Percentiles rank a stretch among this genome's conserved stretches.
phyloP scores from a whole-genome alignment of 2,797 vertebrate genomes.

The Melanotaenia nigrans region DNA sequence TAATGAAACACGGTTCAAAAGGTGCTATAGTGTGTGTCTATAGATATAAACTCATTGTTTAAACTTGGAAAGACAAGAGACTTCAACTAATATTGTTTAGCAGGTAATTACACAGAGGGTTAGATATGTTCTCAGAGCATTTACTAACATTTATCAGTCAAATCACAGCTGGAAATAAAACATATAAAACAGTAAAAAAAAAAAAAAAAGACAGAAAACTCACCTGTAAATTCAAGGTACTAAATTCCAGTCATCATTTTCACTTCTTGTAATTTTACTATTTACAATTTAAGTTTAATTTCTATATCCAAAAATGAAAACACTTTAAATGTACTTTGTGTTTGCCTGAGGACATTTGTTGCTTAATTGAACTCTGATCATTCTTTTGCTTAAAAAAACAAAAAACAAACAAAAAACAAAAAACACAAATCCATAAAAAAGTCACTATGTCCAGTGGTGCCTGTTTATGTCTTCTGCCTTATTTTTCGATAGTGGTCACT shows the following conservation, averaged over 20 bases:
- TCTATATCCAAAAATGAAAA: neutral
- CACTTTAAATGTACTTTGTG: neutral
- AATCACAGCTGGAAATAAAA: slow-evolving; percentile 12
- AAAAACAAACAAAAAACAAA: slow-evolving; percentile 23
- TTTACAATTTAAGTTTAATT: neutral
- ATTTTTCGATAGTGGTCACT: slow-evolving; percentile 10
- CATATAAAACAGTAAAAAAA: slow-evolving; percentile 50
- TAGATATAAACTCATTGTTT: slow-evolving; percentile 7
- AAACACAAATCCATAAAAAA: slow-evolving; percentile 16
- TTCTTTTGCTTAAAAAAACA: neutral
- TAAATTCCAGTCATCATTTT: slow-evolving; percentile 12
- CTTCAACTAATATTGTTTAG: neutral
- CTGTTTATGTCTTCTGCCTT: neutral
- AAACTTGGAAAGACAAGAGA: slow-evolving; percentile 9
- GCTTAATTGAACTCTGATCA: neutral
- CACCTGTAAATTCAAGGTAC: neutral
- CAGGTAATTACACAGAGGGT: neutral
- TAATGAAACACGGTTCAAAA: slow-evolving; percentile 63
- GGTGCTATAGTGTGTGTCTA: slow-evolving; percentile 54
- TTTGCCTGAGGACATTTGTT: slow-evolving; percentile 8
- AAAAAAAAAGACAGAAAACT: slow-evolving; percentile 18
- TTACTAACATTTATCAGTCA: slow-evolving; percentile 1
- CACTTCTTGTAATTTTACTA: neutral
- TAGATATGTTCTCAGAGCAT: neutral
- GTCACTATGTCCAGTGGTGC: neutral